These are phyloP conservation scores for Thymallus thymallus DNA, from an alignment of 2,113 vertebrate species.

Conservation along the genomic window DNA sequence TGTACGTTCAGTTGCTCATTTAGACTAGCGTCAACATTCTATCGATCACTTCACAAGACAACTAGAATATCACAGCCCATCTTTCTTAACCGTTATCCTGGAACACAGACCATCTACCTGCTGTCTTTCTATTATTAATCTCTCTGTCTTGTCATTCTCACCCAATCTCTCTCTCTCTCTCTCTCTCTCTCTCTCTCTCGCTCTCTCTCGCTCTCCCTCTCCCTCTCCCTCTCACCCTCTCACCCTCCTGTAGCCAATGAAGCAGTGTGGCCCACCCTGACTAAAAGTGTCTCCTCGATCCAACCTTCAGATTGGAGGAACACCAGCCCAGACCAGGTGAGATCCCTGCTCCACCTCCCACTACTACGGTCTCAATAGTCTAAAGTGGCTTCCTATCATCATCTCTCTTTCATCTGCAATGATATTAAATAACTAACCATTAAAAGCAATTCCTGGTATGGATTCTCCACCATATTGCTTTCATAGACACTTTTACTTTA, in stretches of 20 bases:
- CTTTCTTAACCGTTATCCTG: neutral
- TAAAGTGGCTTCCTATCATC: neutral
- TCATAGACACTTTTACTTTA: too few relatives aligned
- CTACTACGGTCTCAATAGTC: constrained; percentile 56
- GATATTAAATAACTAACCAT: too few relatives aligned
- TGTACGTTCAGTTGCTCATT: too few relatives aligned
- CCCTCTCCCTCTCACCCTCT: too few relatives aligned
- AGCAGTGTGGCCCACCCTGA: constrained; percentile 84
- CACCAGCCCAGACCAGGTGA: constrained; percentile 77
- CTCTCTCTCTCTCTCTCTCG: neutral
- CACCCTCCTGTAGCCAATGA: constrained; percentile 79
- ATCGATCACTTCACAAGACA: too few relatives aligned
- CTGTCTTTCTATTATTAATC: neutral
- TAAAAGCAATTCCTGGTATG: too few relatives aligned
- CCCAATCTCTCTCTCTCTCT: neutral
- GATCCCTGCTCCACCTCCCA: constrained; percentile 44
- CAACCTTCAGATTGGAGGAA: constrained; percentile 86
- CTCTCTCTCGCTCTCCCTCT: neutral
- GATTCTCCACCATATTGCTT: too few relatives aligned
- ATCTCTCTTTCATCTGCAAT: neutral
- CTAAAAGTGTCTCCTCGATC: constrained; percentile 71
- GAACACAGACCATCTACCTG: neutral
- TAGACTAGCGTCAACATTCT: too few relatives aligned
- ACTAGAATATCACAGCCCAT: neutral
- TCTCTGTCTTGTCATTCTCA: neutral